These are phyloP conservation scores for Agonum fuliginosum DNA, from an alignment of 2,888 invertebrate species.

Conservation along the genomic window DNA sequence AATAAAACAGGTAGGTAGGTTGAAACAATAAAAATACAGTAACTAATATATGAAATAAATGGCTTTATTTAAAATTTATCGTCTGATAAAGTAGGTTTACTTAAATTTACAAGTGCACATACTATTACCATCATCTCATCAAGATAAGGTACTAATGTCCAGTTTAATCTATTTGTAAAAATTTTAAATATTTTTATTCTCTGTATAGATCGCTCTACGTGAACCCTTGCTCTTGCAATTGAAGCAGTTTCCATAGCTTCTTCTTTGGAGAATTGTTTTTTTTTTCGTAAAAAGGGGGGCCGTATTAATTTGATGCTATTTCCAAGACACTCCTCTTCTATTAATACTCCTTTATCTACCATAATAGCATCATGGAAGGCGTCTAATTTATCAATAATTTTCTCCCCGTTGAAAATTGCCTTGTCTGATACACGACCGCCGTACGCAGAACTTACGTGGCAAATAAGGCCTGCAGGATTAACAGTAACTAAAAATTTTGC, in stretches of 20 bases:
- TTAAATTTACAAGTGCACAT: neutral
- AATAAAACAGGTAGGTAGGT: too few relatives aligned
- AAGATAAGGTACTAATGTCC: neutral
- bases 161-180: neutral
- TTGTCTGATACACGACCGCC: neutral
- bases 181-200: too few relatives aligned
- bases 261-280: neutral
- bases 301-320: neutral
- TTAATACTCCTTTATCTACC: neutral
- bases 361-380: neutral
- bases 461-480: neutral
- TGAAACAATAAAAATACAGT: too few relatives aligned
- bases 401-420: neutral
- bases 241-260: neutral
- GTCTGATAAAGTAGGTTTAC: neutral
- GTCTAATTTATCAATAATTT: neutral
- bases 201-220: too few relatives aligned
- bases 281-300: neutral
- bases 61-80: too few relatives aligned
- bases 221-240: neutral
- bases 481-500: neutral
- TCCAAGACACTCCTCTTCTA: neutral
- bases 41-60: too few relatives aligned
- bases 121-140: neutral
- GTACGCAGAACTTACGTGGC: too few relatives aligned